Percentiles rank a stretch among this genome's conserved stretches.
Conservation (phyloP, 2,797 vertebrate species). For the Brachymystax lenok region DNA sequence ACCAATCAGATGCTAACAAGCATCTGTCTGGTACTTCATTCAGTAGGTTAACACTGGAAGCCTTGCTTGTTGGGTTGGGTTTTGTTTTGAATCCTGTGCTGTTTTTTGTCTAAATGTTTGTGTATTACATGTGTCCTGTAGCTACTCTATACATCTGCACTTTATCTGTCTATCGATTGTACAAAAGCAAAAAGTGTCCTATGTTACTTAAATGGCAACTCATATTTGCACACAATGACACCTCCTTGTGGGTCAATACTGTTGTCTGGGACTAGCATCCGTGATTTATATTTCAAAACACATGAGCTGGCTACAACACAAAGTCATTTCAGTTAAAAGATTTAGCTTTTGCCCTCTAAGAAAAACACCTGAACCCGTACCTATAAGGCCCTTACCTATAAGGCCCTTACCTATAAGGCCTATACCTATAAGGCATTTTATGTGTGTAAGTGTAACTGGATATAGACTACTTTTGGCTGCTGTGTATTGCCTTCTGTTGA, state of each 20-base stretch:
- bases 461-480: conserved; percentile 13
- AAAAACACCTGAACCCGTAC: background rate
- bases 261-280: background rate
- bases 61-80: background rate
- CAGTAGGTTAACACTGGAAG: background rate
- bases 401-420: no score
- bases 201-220: conserved; percentile 12
- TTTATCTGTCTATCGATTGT: background rate
- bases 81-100: background rate
- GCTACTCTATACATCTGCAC: background rate
- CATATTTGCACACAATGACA: background rate
- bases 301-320: background rate
- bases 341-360: background rate
- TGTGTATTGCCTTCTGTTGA: background rate
- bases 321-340: background rate
- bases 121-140: background rate
- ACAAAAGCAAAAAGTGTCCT: conserved; percentile 21
- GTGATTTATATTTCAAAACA: no score
- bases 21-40: background rate
- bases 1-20: background rate
- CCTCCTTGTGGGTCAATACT: background rate
- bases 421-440: background rate
- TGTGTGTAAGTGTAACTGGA: conserved; percentile 4
- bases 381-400: background rate
- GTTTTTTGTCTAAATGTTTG: background rate